Conservation (phyloP, 1,140 invertebrate genomes). For the Lucilia sericata region DNA sequence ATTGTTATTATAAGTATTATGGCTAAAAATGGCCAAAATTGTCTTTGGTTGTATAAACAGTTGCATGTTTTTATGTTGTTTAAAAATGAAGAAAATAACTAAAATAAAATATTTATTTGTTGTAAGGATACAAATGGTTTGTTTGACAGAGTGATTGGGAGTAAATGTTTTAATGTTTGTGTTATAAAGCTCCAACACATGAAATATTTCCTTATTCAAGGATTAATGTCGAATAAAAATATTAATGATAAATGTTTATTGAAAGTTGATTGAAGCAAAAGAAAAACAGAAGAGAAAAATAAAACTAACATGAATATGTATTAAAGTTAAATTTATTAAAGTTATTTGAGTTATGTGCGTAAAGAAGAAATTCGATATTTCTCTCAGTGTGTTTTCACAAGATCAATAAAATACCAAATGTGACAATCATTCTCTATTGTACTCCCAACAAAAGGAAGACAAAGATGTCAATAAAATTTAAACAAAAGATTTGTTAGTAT, state of each 20-base stretch:
- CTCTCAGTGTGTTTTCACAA: constrained; percentile 1
- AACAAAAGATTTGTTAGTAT: background rate
- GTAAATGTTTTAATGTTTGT: background rate
- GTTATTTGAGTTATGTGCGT: too few species aligned
- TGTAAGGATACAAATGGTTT: constrained; percentile 11
- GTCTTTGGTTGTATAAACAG: background rate
- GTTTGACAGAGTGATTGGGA: background rate
- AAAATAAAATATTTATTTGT: background rate
- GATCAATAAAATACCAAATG: constrained; percentile 37
- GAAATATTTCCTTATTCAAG: background rate
- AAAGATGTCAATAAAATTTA: constrained; percentile 27
- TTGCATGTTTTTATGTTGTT: constrained; percentile 26
- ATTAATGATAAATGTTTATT: constrained; percentile 25
- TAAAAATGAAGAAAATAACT: background rate
- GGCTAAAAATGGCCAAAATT: background rate
- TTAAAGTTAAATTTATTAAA: too few species aligned
- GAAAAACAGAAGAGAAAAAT: background rate
- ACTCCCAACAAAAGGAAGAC: background rate
- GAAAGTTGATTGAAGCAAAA: background rate
- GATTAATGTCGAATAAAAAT: background rate
- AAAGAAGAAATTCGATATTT: background rate
- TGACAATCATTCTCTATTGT: constrained; percentile 27
- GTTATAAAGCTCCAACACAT: background rate
- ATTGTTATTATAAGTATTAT: constrained; percentile 4
- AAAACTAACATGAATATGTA: background rate